These are phyloP conservation scores for Vollenhovia emeryi DNA, from an alignment of 1,140 invertebrate species.

Conservation along the genomic window DNA sequence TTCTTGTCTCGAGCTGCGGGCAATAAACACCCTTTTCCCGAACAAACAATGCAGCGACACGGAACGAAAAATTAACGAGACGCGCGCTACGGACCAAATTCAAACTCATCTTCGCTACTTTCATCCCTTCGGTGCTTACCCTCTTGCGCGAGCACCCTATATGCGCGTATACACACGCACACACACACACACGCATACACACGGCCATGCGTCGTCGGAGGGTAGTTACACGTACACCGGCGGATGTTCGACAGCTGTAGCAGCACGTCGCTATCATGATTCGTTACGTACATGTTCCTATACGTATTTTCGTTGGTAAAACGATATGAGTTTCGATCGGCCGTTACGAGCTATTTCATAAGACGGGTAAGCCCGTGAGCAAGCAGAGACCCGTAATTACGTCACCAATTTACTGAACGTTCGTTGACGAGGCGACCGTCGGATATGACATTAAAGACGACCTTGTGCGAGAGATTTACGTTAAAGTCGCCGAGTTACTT, in stretches of 20 bases:
- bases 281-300: background rate
- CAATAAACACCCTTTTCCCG: slow-evolving; percentile 69
- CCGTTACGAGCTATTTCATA: slow-evolving; percentile 66
- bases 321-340: slow-evolving; percentile 52
- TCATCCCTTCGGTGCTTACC: slow-evolving; percentile 5
- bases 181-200: background rate
- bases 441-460: slow-evolving; percentile 69
- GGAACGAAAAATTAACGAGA: slow-evolving; percentile 76
- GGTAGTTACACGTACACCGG: slow-evolving; percentile 4
- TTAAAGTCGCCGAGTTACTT: slow-evolving; percentile 48
- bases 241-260: slow-evolving; percentile 47
- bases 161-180: background rate
- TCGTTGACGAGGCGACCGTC: slow-evolving; percentile 62
- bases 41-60: slow-evolving; percentile 73
- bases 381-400: slow-evolving; percentile 65
- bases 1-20: slow-evolving; percentile 65
- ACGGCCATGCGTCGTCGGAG: background rate
- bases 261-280: background rate
- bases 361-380: slow-evolving; percentile 60
- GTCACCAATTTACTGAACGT: slow-evolving; percentile 67
- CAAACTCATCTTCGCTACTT: slow-evolving; percentile 54
- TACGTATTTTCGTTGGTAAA: slow-evolving; percentile 4
- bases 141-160: background rate
- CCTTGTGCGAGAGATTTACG: slow-evolving; percentile 51
- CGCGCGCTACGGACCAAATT: slow-evolving; percentile 58